Evolutionary conservation across 2,113 vertebrate genomes (phyloP), one percentile per base, ranked within the genome.

Genomic region (Salvator merianae): DNA sequence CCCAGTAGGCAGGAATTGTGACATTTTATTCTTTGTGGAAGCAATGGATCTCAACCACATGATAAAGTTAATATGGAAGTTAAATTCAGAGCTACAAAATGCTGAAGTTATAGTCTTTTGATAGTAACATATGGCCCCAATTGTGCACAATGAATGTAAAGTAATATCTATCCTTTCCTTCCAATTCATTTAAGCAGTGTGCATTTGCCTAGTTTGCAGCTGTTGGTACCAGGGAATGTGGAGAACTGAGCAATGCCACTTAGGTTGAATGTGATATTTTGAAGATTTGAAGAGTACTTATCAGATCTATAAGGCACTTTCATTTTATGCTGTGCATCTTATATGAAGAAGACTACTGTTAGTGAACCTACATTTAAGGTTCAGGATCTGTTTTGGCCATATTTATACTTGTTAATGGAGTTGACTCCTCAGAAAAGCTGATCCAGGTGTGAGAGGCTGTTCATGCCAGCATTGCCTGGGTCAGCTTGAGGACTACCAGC

Each of bases 91-190:
- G 24, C 1, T 83, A n/a, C 3, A 5, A 81, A 43, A 76, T 36
- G 16, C 26, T 72, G 2, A 5, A 43, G 53, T 53, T 14, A 72
- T 90, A 71, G 22, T 26, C 53, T 6, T 20, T 63, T 14, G 68
- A 16, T 9, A 16, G 1, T 26, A 86, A 77, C 62, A 68, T 65
- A 62, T 34, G 43, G 55, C 3, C 30, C 8, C 77, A 72, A 55
- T 28, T 59, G 22, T 83, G 38, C 74, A 50, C 53, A 86, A 74
- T 30, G 74, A 77, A 36, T 7, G 38, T n/a, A 34, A 50, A 76
- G 55, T 77, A 1, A 78, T 24, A 85, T 7, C 70, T 65, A 0
- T 59, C 76, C 79, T 36, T 0, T 76, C 84, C 76, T 24, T 82
- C 72, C 18, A 85, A 77, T 7, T 34, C 20, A 72, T 65, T 82